Evolutionary conservation across 1,140 invertebrate genomes (phyloP).

Genomic region (Plutomurus gul): DNA sequence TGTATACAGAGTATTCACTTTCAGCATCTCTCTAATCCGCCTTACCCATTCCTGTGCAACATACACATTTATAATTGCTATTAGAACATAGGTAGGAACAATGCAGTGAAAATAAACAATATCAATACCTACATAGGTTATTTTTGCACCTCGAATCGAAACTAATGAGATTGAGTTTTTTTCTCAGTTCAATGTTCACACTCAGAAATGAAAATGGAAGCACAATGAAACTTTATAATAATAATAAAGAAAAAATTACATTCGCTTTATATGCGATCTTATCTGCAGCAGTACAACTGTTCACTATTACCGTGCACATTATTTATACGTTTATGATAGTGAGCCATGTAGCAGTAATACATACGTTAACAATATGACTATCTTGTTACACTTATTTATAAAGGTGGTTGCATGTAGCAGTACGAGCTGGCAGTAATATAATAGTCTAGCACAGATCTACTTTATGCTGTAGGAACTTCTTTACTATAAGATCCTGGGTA

Average conservation of each 20-base stretch:
- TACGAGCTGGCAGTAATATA: neutral
- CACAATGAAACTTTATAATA: neutral
- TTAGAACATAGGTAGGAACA: too few relatives aligned
- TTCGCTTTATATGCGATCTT: neutral
- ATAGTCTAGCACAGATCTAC: constrained; percentile 15
- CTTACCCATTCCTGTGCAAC: neutral
- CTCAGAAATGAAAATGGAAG: neutral
- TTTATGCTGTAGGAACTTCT: too few relatives aligned
- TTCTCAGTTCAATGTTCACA: neutral
- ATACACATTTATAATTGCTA: neutral
- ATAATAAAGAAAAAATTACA: neutral
- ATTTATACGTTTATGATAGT: too few relatives aligned
- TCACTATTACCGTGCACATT: too few relatives aligned
- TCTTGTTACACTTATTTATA: neutral
- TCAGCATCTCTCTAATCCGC: neutral
- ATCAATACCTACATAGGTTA: too few relatives aligned
- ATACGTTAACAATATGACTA: neutral
- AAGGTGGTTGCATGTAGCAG: neutral
- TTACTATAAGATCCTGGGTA: too few relatives aligned
- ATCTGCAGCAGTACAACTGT: neutral
- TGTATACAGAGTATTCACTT: neutral
- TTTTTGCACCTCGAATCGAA: constrained; percentile 20
- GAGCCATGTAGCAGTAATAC: too few relatives aligned
- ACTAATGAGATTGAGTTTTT: neutral
- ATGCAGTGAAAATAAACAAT: too few relatives aligned